Base-by-base conservation (phyloP, 2,888 invertebrate species). In the Tipula unca region DNA sequence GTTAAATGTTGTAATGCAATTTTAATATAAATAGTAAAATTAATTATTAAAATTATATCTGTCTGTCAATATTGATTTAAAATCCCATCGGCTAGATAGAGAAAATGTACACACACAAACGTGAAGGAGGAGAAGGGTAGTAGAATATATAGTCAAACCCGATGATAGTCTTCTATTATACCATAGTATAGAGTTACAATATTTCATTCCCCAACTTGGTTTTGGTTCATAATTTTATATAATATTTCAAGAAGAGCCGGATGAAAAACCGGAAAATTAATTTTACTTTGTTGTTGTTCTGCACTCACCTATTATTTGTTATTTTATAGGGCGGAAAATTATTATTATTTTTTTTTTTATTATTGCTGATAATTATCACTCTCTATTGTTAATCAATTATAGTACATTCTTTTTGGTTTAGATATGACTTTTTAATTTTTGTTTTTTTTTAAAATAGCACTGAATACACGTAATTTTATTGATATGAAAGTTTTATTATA, bases 291-390 rank as follows among this genome's bases (percentile, higher is more conserved):
- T 69, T 69, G 69, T 25, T 69, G 1, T 69, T 6, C 25, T 69
- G 25, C 69, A 69, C 83, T 83, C 83, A 83, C 83, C 83, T 83
- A 83, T 83, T n/a, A n/a, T 32, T 83, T 32, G 17, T 83, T 83
- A 69, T 69, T 69, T 69, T 69, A 69, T 83, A 32, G 83, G 83
- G 83, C 83, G 83, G 83, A 83, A 83, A 83, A 25, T 83, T 83
- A 32, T 83, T 35, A 17, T 82, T 14, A 0, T 83, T 83, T 83
- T 32, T n/a, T 10, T 32, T 83, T n/a, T 83, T 48, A 32, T 83
- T 83, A 83, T 83, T 83, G 83, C 83, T 83, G 83, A 83, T 83
- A 32, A 32, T 83, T 83, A 83, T 83, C 32, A 32, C 83, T 83
- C 83, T 32, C 13, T 82, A 29, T 82, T 82, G 32, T 82, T 83